phyloP scores from a whole-genome alignment of 2,113 vertebrate species.

The Dromaius novaehollandiae region DNA sequence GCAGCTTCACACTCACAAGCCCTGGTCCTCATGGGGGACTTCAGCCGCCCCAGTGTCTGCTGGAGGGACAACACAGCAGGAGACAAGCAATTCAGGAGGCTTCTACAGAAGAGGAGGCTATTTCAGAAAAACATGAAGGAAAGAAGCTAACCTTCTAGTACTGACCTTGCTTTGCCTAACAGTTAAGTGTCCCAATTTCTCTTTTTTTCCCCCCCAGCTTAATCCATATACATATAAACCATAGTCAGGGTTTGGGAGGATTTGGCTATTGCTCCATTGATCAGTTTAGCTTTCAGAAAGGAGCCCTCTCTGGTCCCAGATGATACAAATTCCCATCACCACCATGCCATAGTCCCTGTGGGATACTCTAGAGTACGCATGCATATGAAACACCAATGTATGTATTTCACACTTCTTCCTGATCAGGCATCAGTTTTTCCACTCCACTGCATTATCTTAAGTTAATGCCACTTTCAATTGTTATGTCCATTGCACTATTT shows the following conservation, averaged over 20 bases:
- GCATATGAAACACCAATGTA: neutral
- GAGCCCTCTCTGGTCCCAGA: neutral
- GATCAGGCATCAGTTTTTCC: neutral
- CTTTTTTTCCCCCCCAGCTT: neutral
- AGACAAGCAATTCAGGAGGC: too few relatives aligned
- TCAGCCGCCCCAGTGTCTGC: neutral
- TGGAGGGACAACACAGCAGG: neutral
- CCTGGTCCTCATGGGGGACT: neutral
- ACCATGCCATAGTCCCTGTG: rapidly evolving
- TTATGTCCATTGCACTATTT: too few relatives aligned
- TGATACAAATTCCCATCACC: neutral
- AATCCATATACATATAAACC: neutral
- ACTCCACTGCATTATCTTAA: too few relatives aligned
- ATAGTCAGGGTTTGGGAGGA: neutral
- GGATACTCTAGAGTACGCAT: neutral
- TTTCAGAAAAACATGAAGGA: too few relatives aligned
- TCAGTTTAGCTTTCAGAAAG: neutral
- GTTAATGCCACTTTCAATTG: neutral
- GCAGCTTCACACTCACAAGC: neutral
- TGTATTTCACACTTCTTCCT: too few relatives aligned
- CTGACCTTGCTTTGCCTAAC: neutral
- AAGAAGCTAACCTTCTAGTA: too few relatives aligned
- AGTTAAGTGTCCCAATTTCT: neutral
- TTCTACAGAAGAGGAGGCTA: too few relatives aligned
- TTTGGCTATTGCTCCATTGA: neutral